Evolutionary conservation across 1,140 invertebrate genomes (phyloP).

Genomic region (Thereuonema tuberculata): DNA sequence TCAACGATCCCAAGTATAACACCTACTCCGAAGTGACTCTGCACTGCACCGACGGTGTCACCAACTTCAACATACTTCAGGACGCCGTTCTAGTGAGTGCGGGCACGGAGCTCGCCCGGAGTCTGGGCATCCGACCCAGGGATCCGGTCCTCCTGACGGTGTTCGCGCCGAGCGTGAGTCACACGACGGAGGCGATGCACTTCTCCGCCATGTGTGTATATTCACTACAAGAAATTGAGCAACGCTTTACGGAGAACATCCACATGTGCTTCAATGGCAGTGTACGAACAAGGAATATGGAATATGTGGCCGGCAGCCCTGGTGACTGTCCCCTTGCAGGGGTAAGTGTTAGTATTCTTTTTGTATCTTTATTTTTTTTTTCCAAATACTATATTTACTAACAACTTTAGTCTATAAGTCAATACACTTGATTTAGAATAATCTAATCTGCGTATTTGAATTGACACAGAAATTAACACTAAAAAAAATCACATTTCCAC

Average conservation of each 20-base stretch:
- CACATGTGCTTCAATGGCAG: constrained; percentile 94
- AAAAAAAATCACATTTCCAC: too few relatives aligned
- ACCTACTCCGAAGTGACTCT: constrained; percentile 86
- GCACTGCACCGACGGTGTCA: constrained; percentile 53
- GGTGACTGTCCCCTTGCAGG: constrained; percentile 72
- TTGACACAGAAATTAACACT: too few relatives aligned
- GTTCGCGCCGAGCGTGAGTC: constrained; percentile 70
- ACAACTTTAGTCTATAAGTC: too few relatives aligned
- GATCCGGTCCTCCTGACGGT: constrained; percentile 63
- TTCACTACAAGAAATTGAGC: constrained; percentile 66
- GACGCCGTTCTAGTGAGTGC: constrained; percentile 73
- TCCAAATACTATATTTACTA: too few relatives aligned
- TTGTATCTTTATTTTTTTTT: too few relatives aligned
- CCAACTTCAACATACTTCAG: constrained; percentile 74
- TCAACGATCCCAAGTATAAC: constrained; percentile 84
- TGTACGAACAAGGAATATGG: constrained; percentile 77
- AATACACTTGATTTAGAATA: too few relatives aligned
- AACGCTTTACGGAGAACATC: constrained; percentile 88
- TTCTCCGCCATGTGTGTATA: constrained; percentile 52
- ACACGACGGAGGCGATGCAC: constrained; percentile 55
- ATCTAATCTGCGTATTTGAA: too few relatives aligned
- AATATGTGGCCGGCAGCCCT: constrained; percentile 80
- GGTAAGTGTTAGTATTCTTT: constrained; percentile 33
- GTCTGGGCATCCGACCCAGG: constrained; percentile 58
- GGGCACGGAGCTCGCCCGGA: constrained; percentile 59